Conservation (phyloP, 2,113 vertebrate species). For the Oryzias celebensis region DNA sequence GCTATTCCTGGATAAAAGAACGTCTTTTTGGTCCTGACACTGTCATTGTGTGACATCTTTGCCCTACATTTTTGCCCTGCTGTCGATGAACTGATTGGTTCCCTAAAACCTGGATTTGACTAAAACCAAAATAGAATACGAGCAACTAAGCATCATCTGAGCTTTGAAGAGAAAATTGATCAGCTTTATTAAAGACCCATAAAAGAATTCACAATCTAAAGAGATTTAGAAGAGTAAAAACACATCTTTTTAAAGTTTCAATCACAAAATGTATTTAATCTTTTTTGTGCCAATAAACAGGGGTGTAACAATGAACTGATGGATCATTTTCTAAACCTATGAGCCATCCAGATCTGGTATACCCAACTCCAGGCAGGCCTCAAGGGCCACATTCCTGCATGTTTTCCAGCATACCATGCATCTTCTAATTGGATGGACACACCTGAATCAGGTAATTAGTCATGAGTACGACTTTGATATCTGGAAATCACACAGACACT, state of each 20-base stretch:
- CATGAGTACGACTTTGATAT: too few relatives aligned
- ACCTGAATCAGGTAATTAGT: too few relatives aligned
- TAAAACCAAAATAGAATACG: constrained; percentile 28
- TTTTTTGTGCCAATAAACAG: background rate
- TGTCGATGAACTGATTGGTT: constrained; percentile 19
- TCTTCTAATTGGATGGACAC: too few relatives aligned
- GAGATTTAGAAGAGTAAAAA: constrained; percentile 15
- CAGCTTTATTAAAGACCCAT: constrained; percentile 14
- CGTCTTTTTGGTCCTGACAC: constrained; percentile 20
- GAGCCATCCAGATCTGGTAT: too few relatives aligned
- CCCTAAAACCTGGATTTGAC: constrained; percentile 29
- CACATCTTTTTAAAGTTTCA: constrained; percentile 6
- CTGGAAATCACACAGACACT: too few relatives aligned
- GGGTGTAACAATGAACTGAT: too few relatives aligned
- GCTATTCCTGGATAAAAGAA: constrained; percentile 48
- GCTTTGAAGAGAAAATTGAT: constrained; percentile 22
- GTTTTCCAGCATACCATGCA: too few relatives aligned
- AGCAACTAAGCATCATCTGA: constrained; percentile 6
- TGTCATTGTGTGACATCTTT: constrained; percentile 59
- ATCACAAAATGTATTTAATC: constrained; percentile 4
- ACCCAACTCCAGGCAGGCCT: too few relatives aligned
- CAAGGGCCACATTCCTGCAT: too few relatives aligned
- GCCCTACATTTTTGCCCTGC: constrained; percentile 29
- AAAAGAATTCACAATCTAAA: constrained; percentile 11
- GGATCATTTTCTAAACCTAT: too few relatives aligned